These are phyloP conservation scores for Pavo muticus DNA, from an alignment of 2,113 vertebrate genomes.

Conservation along the genomic window DNA sequence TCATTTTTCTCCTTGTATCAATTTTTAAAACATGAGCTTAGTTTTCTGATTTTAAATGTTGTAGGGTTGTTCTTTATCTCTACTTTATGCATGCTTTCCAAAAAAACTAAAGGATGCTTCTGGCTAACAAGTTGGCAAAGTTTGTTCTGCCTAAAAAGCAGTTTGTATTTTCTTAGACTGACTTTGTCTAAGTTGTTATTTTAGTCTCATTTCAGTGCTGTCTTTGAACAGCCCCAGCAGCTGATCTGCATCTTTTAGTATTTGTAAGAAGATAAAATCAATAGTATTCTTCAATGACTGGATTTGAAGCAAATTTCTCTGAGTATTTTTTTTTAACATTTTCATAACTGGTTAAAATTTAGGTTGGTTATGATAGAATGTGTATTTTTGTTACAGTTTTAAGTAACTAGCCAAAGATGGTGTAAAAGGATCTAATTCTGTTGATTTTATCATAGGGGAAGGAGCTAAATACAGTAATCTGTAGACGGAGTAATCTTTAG, in stretches of 20 bases:
- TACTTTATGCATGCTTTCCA: not conserved
- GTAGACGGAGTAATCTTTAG: no score
- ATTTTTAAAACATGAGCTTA: not conserved
- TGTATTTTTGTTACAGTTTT: not conserved
- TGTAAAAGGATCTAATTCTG: not conserved
- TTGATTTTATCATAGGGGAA: not conserved
- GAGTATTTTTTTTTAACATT: not conserved
- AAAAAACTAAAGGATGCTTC: conserved; percentile 5
- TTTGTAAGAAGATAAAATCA: not conserved
- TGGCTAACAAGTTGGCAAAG: not conserved
- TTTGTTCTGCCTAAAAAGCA: not conserved
- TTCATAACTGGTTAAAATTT: not conserved
- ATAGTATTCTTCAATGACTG: not conserved
- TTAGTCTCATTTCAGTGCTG: not conserved
- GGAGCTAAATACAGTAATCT: not conserved
- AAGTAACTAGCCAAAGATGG: not conserved
- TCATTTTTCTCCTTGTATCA: not conserved
- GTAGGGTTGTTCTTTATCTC: not conserved
- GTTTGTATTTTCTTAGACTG: not conserved
- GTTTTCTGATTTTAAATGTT: not conserved
- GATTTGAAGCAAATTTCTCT: not conserved
- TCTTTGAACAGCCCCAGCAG: not conserved
- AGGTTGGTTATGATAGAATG: accelerated
- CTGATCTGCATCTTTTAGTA: not conserved
- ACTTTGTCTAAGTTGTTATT: not conserved